These are phyloP conservation scores for Seriola rivoliana DNA, from an alignment of 2,113 vertebrate species.

Conservation along the genomic window DNA sequence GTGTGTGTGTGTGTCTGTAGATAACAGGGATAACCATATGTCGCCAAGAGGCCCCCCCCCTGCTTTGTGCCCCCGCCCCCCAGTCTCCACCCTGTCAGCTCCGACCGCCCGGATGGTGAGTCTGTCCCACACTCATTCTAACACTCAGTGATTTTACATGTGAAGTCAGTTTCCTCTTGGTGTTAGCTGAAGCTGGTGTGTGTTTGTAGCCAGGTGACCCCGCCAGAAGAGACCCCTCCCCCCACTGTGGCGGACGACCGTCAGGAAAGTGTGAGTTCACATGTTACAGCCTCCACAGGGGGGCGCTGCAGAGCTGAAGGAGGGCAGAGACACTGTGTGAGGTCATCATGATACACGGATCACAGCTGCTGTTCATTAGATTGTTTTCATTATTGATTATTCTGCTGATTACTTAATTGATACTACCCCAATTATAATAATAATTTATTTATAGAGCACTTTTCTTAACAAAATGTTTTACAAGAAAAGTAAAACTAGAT, in stretches of 20 bases:
- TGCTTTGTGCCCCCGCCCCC: slow-evolving; percentile 58
- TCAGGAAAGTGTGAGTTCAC: slow-evolving; percentile 64
- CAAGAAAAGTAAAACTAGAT: too few species aligned
- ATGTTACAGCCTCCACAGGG: too few species aligned
- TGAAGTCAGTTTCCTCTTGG: neutral
- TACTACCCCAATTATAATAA: too few species aligned
- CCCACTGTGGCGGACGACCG: slow-evolving; percentile 41
- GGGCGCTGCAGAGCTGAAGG: too few species aligned
- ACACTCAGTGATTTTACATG: neutral
- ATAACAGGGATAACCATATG: slow-evolving; percentile 45
- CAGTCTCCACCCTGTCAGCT: slow-evolving; percentile 2
- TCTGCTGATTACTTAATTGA: too few species aligned
- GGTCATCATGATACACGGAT: too few species aligned
- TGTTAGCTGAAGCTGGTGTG: neutral
- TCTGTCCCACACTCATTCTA: neutral
- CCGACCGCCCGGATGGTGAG: slow-evolving; percentile 66
- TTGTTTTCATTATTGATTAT: too few species aligned
- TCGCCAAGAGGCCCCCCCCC: slow-evolving; percentile 44
- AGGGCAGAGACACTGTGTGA: too few species aligned
- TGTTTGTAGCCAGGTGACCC: slow-evolving; percentile 33
- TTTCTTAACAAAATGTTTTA: too few species aligned
- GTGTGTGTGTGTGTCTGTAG: slow-evolving; percentile 35
- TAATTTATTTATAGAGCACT: too few species aligned
- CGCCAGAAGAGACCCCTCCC: slow-evolving; percentile 69
- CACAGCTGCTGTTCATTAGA: too few species aligned